These are phyloP conservation scores for Erythrocercus mccallii DNA, from an alignment of 2,113 vertebrate species.

Conservation along the genomic window DNA sequence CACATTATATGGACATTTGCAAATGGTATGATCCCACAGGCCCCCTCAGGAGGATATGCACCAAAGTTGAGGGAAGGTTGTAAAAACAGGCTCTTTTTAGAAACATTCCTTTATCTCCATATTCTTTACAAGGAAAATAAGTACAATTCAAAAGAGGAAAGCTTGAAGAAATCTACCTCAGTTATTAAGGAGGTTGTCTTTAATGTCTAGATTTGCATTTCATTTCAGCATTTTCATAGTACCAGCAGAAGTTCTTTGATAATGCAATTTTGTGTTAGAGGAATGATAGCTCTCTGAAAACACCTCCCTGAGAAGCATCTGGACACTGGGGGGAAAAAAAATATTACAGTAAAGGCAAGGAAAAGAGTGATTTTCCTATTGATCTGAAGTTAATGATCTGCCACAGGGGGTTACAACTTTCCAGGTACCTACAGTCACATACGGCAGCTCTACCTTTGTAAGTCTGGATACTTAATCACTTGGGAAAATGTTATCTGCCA, in stretches of 20 bases:
- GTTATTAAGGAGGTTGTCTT: background rate
- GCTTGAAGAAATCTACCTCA: background rate
- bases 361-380: background rate
- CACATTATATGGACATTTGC: fast-evolving
- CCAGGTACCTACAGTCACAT: background rate
- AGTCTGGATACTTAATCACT: background rate
- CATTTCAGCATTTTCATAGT: background rate
- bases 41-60: background rate
- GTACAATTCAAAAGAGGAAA: background rate
- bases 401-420: background rate
- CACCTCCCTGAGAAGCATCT: background rate
- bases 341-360: background rate
- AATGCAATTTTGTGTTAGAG: background rate
- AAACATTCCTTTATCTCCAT: background rate
- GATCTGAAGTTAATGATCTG: slow-evolving; percentile 4
- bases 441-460: background rate
- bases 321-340: background rate
- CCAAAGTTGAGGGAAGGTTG: background rate
- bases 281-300: background rate
- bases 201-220: slow-evolving; percentile 12
- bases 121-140: background rate
- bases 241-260: background rate
- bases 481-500: background rate
- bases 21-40: background rate
- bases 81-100: background rate